phyloP scores from a whole-genome alignment of 2,797 vertebrate species.

The Pseudocheirus occidentalis region DNA sequence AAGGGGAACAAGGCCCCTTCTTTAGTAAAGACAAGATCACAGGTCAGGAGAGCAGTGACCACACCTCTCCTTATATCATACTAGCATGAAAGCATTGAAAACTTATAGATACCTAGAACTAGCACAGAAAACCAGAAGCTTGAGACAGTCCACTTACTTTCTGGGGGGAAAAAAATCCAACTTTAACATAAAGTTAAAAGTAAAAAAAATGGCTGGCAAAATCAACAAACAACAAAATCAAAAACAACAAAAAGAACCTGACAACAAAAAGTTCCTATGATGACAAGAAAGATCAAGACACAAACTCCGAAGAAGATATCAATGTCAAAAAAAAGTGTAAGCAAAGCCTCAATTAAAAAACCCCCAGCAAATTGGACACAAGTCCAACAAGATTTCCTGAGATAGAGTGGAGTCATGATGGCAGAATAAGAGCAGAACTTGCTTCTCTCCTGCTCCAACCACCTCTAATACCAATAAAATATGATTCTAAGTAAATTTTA shows the following conservation, averaged over 20 bases:
- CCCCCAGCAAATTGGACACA: neutral
- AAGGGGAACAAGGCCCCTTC: neutral
- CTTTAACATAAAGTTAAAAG: neutral
- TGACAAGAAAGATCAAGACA: neutral
- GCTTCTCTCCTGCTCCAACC: too few relatives aligned
- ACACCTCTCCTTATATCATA: neutral
- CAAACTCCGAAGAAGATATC: neutral
- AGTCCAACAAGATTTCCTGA: neutral
- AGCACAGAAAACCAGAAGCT: neutral
- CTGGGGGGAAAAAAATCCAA: neutral
- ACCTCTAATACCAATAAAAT: too few relatives aligned
- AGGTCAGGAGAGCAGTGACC: neutral
- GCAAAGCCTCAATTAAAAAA: too few relatives aligned
- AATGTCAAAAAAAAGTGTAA: neutral
- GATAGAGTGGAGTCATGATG: neutral
- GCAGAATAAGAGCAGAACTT: too few relatives aligned
- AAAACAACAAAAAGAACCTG: neutral
- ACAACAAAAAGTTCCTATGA: neutral
- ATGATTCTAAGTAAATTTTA: too few relatives aligned
- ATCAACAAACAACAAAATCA: neutral
- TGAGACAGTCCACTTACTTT: too few relatives aligned
- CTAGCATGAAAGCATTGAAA: neutral
- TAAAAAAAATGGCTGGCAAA: neutral
- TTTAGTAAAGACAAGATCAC: neutral
- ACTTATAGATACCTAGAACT: neutral